phyloP scores from a whole-genome alignment of 2,113 vertebrate species.

The Toxotes jaculatrix region DNA sequence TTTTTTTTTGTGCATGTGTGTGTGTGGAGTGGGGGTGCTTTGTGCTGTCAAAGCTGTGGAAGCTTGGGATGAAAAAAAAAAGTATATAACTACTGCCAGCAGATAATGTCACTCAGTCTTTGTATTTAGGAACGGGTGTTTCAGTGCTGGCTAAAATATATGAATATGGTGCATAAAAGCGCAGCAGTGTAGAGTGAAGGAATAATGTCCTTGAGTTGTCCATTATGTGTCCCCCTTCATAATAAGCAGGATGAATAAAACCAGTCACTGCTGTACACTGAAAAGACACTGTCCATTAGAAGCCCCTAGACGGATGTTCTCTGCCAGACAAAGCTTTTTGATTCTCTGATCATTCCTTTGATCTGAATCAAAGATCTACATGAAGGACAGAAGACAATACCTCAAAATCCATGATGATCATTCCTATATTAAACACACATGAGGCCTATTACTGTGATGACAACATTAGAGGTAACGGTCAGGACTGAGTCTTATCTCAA shows the following conservation, averaged over 20 bases:
- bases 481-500: conserved; percentile 21
- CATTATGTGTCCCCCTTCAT: conserved; percentile 56
- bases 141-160: conserved; percentile 59
- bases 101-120: conserved; percentile 80
- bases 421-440: neutral
- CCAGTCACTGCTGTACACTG: conserved; percentile 16
- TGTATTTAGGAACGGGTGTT: conserved; percentile 56
- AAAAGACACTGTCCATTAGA: conserved; percentile 40
- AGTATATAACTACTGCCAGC: conserved; percentile 61
- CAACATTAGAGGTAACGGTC: neutral
- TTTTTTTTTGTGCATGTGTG: too few relatives aligned
- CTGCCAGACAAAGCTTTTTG: conserved; percentile 22
- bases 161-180: conserved; percentile 60
- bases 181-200: conserved; percentile 20
- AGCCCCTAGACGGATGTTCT: neutral
- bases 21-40: conserved; percentile 41
- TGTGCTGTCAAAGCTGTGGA: conserved; percentile 71
- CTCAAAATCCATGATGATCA: conserved; percentile 5
- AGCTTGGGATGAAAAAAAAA: conserved; percentile 56
- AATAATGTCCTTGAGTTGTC: conserved; percentile 41
- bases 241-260: conserved; percentile 40
- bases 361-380: conserved; percentile 34
- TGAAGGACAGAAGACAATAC: neutral
- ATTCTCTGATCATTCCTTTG: conserved; percentile 23
- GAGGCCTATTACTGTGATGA: conserved; percentile 11